Evolutionary conservation across 1,140 invertebrate genomes (phyloP).

Genomic region (Acromyrmex heyeri): DNA sequence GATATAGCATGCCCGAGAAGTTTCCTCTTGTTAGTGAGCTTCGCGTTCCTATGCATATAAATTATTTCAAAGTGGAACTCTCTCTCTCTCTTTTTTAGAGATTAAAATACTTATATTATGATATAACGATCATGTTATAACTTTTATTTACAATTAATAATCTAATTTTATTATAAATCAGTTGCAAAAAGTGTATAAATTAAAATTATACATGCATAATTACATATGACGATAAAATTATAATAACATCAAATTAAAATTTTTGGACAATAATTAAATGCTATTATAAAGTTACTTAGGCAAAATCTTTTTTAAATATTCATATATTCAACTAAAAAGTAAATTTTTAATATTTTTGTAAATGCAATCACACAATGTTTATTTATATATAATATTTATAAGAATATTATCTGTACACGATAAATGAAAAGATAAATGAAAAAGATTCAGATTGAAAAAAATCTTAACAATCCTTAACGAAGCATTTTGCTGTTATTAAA

Average conservation of each 20-base stretch:
- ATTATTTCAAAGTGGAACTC: slow-evolving; percentile 8
- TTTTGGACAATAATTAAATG: background rate
- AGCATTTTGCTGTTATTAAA: background rate
- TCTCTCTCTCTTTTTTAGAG: background rate
- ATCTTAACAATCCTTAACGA: background rate
- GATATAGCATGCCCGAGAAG: background rate
- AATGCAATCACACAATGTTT: background rate
- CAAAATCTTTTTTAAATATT: background rate
- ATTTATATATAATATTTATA: background rate
- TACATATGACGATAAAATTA: background rate
- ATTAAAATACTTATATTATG: background rate
- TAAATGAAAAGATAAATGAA: background rate
- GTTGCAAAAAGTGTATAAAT: background rate
- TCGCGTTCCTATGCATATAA: background rate
- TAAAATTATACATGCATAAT: background rate
- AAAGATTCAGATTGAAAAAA: background rate
- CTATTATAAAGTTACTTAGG: background rate
- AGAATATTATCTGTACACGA: background rate
- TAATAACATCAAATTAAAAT: background rate
- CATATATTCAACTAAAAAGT: background rate
- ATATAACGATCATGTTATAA: background rate
- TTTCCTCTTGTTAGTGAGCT: slow-evolving; percentile 4
- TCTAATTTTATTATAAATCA: slow-evolving; percentile 12
- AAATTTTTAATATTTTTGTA: background rate
- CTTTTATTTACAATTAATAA: background rate